phyloP scores from a whole-genome alignment of 2,113 vertebrate genomes.

The Malurus alboscapulatus region DNA sequence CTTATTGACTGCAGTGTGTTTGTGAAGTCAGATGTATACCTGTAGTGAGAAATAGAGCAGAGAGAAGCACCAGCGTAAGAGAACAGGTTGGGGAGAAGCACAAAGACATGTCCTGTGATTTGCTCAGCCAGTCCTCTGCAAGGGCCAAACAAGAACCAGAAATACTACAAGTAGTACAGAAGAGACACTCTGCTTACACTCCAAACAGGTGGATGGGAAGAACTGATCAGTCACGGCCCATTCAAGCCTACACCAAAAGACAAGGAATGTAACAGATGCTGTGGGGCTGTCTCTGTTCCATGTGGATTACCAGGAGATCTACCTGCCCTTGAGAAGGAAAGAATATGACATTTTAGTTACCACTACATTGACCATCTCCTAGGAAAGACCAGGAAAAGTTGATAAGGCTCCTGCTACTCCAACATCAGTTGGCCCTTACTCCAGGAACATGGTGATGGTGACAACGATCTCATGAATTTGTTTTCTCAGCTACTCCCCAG shows the following conservation, averaged over 20 bases:
- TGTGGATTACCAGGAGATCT: neutral
- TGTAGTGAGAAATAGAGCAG: neutral
- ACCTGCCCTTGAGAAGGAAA: neutral
- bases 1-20: constrained; percentile 88
- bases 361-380: neutral
- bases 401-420: neutral
- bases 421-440: constrained; percentile 21
- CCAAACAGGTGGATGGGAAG: neutral
- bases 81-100: neutral
- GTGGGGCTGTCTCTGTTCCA: neutral
- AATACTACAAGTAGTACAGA: neutral
- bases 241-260: neutral
- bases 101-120: neutral
- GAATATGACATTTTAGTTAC: neutral
- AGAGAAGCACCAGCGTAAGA: neutral
- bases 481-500: constrained; percentile 54
- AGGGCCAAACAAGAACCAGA: neutral
- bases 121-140: neutral
- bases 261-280: neutral
- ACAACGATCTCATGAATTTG: constrained; percentile 40
- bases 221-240: neutral
- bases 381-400: neutral
- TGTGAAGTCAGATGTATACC: constrained; percentile 90
- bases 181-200: neutral
- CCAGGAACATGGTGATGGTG: constrained; percentile 12